Conservation (phyloP, 2,113 vertebrate species). For the Syrrhaptes paradoxus region DNA sequence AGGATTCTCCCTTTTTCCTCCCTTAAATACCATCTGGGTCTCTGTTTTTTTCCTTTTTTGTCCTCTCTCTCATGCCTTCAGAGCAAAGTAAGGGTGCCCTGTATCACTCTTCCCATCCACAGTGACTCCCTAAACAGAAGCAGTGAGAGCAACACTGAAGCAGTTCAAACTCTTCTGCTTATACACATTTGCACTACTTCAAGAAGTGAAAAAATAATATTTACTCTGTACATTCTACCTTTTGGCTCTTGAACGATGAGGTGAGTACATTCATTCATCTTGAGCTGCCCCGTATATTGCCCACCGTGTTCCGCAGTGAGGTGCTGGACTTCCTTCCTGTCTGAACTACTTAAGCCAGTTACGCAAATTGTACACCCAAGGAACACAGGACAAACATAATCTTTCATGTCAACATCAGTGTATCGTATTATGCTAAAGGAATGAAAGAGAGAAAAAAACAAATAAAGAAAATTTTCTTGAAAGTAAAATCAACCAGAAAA, state of each 20-base stretch:
- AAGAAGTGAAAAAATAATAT: not conserved
- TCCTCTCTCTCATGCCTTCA: not conserved
- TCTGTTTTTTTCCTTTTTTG: not conserved
- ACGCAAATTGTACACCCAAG: conserved; percentile 92
- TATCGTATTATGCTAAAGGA: conserved; percentile 82
- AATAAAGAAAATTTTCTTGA: not conserved
- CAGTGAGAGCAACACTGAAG: not conserved
- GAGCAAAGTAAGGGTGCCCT: not conserved
- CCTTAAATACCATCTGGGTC: not conserved
- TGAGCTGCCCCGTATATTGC: conserved; percentile 90
- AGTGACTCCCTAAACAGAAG: not conserved
- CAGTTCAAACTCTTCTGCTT: not conserved
- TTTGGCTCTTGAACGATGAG: conserved; percentile 93
- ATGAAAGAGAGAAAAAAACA: not conserved
- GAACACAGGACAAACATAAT: conserved; percentile 88
- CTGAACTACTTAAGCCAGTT: conserved; percentile 85
- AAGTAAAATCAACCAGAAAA: not conserved
- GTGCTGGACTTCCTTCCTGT: conserved; percentile 90
- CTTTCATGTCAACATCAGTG: conserved; percentile 83
- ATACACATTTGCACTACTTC: not conserved
- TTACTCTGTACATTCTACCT: conserved; percentile 71
- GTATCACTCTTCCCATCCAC: not conserved
- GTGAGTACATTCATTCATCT: conserved; percentile 97
- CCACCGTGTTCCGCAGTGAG: conserved; percentile 88
- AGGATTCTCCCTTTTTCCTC: not conserved